Evolutionary conservation across 2,113 vertebrate species (phyloP), one percentile per base, ranked within the genome.

Genomic region (Barnardius zonarius): DNA sequence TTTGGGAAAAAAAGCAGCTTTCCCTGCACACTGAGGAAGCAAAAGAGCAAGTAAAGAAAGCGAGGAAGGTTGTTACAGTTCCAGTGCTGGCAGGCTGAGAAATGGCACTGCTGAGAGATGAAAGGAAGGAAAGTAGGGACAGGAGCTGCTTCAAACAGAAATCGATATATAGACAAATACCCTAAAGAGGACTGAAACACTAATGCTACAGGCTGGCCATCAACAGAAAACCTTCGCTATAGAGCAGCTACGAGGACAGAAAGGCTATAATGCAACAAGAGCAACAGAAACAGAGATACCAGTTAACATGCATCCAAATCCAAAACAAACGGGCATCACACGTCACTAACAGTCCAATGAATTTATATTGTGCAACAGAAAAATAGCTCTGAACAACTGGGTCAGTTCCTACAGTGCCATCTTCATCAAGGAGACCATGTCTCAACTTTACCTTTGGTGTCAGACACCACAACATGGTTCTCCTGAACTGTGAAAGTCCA

Each of bases 301-400:
- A 12, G 96, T 97, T 96, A 92, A 98, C 98, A 98, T 98, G 98
- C 98, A 98, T 94, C 94, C 80, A 83, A 73, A 75, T 55, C 66
- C 73, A 93, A 96, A 97, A 88, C 75, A 82, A 75, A 87, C 3
- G 22, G 91, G 80, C 90, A 95, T 87, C 93, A 78, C 86, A 95
- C 91, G 88, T 75, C 85, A 96, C 69, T 85, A 46, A 72, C 73
- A 72, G 55, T 55, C 67, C 90, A 76, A 74, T 27, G 43, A 89
- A 73, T 55, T 91, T 54, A 74, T 59, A 69, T 77, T 41, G n/a
- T 57, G 51, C 92, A 86, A 84, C 30, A 13, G 12, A 88, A 87
- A 91, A 86, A 80, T 10, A 93, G 80, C 67, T 88, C 41, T 59
- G 67, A 91, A 77, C 86, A 89, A 77, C 81, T 69, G 52, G 44